phyloP scores from a whole-genome alignment of 2,888 invertebrate genomes.

The Sussaba pulchella region DNA sequence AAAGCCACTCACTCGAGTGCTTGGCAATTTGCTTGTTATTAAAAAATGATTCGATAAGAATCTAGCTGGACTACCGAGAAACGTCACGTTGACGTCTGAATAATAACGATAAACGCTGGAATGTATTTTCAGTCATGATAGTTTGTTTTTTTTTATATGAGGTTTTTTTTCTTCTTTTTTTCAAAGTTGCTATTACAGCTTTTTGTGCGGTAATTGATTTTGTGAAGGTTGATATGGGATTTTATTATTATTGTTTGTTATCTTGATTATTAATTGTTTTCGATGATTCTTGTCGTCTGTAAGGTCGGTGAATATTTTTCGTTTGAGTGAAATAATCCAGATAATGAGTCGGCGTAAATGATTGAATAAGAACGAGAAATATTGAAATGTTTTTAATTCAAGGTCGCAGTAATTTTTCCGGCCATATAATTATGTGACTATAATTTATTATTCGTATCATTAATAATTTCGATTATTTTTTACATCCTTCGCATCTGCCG shows the following conservation, averaged over 20 bases:
- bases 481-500: no score
- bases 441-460: no score
- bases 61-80: conserved; percentile 7
- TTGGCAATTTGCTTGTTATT: conserved; percentile 62
- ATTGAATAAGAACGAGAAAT: background rate
- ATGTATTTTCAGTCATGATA: conserved; percentile 42
- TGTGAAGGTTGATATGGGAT: background rate
- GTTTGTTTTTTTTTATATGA: conserved; percentile 11
- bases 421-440: no score
- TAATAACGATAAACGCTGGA: conserved; percentile 54
- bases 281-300: no score
- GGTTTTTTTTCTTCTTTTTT: background rate
- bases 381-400: no score
- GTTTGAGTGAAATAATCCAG: no score
- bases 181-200: background rate
- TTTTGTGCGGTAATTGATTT: conserved; percentile 7
- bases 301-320: no score
- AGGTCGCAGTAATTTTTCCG: no score
- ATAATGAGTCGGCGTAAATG: background rate
- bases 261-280: background rate
- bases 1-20: conserved; percentile 23
- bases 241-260: background rate
- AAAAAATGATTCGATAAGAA: conserved; percentile 52
- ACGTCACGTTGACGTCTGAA: conserved; percentile 37
- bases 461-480: no score